A percentile compares a stretch with the other conserved stretches of the same genome.
Conservation (phyloP, 1,140 invertebrate species). For the Pogonus chalceus region DNA sequence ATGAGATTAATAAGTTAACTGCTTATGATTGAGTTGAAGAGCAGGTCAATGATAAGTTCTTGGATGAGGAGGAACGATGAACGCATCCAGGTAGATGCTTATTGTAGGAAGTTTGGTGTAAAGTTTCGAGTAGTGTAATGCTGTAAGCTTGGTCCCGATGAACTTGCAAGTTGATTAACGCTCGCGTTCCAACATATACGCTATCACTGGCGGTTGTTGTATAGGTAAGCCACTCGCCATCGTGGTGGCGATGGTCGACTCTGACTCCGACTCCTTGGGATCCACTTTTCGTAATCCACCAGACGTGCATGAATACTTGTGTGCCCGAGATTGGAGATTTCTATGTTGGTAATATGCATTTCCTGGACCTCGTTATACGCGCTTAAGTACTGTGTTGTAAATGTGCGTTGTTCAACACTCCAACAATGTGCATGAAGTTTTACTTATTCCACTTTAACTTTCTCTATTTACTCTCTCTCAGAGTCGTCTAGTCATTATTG, state of each 20-base stretch:
- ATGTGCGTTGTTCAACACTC: not conserved
- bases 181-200: not conserved
- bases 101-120: too few species aligned
- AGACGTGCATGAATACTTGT: constrained; percentile 5
- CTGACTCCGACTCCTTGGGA: not conserved
- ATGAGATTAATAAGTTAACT: too few species aligned
- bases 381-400: not conserved
- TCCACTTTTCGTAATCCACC: not conserved
- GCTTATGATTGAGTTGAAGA: too few species aligned
- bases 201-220: not conserved
- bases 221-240: too few species aligned
- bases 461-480: too few species aligned
- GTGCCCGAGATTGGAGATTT: not conserved
- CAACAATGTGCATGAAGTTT: not conserved
- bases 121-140: too few species aligned
- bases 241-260: too few species aligned
- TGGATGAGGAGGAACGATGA: too few species aligned
- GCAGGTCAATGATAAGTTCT: too few species aligned
- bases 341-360: constrained; percentile 1
- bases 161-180: not conserved
- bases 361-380: not conserved
- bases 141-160: too few species aligned
- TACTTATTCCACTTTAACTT: not conserved
- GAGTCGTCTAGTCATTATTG: too few species aligned
- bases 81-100: too few species aligned